Conservation (phyloP, 2,797 vertebrate species). For the Tenualosa thibaudeaui region DNA sequence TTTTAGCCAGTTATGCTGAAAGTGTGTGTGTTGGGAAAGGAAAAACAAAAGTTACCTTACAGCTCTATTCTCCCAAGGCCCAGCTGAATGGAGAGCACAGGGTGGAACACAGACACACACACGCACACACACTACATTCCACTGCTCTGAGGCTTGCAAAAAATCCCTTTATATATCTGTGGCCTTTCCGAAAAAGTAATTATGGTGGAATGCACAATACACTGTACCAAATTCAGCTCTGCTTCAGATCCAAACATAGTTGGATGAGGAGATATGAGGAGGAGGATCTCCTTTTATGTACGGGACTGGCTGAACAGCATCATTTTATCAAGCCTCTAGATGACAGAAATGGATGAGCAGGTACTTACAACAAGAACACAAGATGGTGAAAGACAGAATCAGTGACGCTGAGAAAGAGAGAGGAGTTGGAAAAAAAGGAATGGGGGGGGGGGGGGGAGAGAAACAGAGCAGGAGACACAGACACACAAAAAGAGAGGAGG, state of each 20-base stretch:
- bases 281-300: slow-evolving; percentile 26
- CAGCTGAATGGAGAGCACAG: neutral
- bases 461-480: slow-evolving; percentile 6
- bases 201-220: slow-evolving; percentile 15
- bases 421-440: slow-evolving; percentile 31
- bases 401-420: slow-evolving; percentile 24
- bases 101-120: neutral
- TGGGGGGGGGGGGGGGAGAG: slow-evolving; percentile 26
- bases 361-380: neutral
- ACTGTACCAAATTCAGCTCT: neutral
- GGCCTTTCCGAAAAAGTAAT: slow-evolving; percentile 15
- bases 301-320: slow-evolving; percentile 29
- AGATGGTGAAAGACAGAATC: slow-evolving; percentile 10
- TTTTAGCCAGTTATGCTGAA: neutral
- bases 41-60: neutral
- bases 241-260: slow-evolving; percentile 29
- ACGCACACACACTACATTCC: neutral
- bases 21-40: neutral
- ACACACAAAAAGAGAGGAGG: neutral
- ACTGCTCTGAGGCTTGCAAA: slow-evolving; percentile 3
- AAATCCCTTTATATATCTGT: neutral
- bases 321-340: slow-evolving; percentile 3
- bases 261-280: neutral
- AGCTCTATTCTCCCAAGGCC: neutral
- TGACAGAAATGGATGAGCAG: neutral